phyloP scores from a whole-genome alignment of 2,113 vertebrate species.

The Sinocyclocheilus anophthalmus region DNA sequence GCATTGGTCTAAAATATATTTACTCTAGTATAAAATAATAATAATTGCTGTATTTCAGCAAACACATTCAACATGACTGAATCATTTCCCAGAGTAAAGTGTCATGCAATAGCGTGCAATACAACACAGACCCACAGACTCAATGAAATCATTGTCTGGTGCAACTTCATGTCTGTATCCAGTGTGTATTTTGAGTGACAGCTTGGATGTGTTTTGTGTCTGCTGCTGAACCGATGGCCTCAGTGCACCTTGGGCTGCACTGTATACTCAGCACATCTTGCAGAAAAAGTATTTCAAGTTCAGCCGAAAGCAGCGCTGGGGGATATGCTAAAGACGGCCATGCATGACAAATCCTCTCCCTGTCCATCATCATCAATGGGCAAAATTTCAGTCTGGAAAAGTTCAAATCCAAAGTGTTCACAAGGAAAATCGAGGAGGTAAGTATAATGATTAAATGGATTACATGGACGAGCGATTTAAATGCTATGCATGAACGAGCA shows the following conservation, averaged over 20 bases:
- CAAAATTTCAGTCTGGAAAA: conserved; percentile 62
- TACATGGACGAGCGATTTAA: not conserved
- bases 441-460: conserved; percentile 52
- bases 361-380: conserved; percentile 69
- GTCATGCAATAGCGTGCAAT: conserved; percentile 26
- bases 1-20: not conserved
- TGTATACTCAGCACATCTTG: conserved; percentile 57
- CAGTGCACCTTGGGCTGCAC: not conserved
- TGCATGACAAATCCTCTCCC: conserved; percentile 71
- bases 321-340: conserved; percentile 66
- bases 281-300: conserved; percentile 65
- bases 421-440: conserved; percentile 62
- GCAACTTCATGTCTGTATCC: not conserved
- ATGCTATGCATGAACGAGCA: not conserved
- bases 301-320: conserved; percentile 68
- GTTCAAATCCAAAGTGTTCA: conserved; percentile 19
- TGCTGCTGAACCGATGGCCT: conserved; percentile 1
- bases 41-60: conserved; percentile 70
- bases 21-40: conserved; percentile 11
- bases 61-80: conserved; percentile 39
- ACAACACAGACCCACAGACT: conserved; percentile 9
- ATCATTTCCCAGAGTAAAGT: not conserved
- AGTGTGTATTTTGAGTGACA: conserved; percentile 18
- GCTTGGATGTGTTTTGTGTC: conserved; percentile 2
- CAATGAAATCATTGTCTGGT: not conserved